Base-by-base conservation (phyloP, 2,888 invertebrate species). In the Fragum whitleyi region DNA sequence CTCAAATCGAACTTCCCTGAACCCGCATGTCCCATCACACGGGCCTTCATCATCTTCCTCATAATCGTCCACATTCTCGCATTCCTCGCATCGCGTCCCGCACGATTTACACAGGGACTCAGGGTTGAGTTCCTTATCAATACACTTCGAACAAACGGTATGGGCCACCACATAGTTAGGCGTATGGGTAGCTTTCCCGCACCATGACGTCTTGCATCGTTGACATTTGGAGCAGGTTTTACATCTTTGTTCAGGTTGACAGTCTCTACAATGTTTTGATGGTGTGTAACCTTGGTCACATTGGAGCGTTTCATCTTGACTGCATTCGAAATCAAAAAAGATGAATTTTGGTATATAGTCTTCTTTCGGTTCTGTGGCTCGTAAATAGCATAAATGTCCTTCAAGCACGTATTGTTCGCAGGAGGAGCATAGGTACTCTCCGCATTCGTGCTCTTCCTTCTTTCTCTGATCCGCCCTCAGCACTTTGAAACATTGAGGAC, bases 91-190 rank as follows among this genome's bases (percentile, higher is more conserved):
- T 11, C 79, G 67, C 2, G 71, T 78, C 23, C 78, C 80, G 59
- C 81, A 80, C 28, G 19, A 16, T 62, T 59, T 67, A 65, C 79
- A 85, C 62, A 71, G 57, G 19, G 72, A 81, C 1, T 61, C 16
- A 1, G 78, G 69, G 1, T 53, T 72, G 11, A 75, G 28, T 51
- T 16, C 21, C n/a, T 65, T 55, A 42, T 77, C 69, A 11, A 71
- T 80, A 59, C 80, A 84, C 14, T 55, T 42, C 7, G 32, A 53
- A 57, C 80, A 84, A 3, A 74, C 70, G 5, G 70, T 47, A 14
- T 84, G 84, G 36, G 76, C 78, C 7, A 81, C 76, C 2, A 76
- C 78, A 26, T 70, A 78, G 59, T 84, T 84, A 0, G 81, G 77
- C n/a, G n/a, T 7, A 47, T 80, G 83, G 16, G 65, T 71, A 3